Conservation (phyloP, 2,113 vertebrate genomes). For the Sterrhoptilus dennistouni region DNA sequence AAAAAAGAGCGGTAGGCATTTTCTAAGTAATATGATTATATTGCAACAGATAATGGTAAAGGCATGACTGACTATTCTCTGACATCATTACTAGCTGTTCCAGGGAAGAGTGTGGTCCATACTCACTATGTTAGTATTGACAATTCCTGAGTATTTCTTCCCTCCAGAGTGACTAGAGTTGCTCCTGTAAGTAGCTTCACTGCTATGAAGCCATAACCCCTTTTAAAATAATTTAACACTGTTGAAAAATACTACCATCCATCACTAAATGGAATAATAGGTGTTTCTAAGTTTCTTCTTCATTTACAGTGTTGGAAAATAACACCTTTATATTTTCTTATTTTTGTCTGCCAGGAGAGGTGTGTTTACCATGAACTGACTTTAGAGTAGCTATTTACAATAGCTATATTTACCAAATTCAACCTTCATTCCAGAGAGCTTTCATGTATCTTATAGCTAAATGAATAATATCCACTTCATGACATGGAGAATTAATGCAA, state of each 20-base stretch:
- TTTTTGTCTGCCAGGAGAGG: neutral
- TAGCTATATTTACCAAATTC: neutral
- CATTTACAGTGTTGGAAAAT: neutral
- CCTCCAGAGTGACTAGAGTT: neutral
- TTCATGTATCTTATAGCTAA: neutral
- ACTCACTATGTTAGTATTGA: neutral
- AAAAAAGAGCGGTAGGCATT: neutral
- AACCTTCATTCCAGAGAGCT: neutral
- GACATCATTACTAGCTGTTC: neutral
- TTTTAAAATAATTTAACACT: neutral
- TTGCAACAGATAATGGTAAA: neutral
- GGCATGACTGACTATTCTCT: neutral
- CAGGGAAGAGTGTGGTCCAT: neutral
- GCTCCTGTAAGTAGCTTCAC: neutral
- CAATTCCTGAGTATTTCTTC: neutral
- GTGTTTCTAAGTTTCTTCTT: neutral
- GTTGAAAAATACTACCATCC: neutral
- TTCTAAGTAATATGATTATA: neutral
- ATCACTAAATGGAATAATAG: neutral
- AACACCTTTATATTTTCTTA: neutral
- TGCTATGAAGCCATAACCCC: neutral
- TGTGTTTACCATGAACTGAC: neutral
- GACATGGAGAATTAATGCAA: neutral
- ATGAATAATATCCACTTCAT: neutral
- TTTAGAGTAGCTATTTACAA: neutral